Evolutionary conservation across 2,888 invertebrate species (phyloP), one percentile per base, ranked within the genome.

Genomic region (Eristalinus aeneus): DNA sequence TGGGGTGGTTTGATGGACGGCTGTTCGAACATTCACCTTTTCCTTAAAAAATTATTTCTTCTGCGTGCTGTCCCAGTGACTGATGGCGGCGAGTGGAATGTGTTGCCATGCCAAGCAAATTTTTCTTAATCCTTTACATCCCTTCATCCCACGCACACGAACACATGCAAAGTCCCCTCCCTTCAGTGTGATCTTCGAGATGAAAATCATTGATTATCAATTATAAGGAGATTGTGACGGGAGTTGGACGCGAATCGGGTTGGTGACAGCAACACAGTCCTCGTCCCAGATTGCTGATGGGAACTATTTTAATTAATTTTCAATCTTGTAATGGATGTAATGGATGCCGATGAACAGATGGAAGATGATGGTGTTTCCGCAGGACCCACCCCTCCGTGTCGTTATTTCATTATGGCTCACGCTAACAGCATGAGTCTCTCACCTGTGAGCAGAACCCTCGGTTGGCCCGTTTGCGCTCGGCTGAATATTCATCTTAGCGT

Each of bases 271-370:
- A 39, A 67, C 68, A 71, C 68, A n/a, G 61, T 23, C 65, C 68
- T 27, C 61, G 60, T 46, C 22, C 58, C 32, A 71, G 79, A 72
- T 79, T 72, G 65, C 74, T 71, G 71, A 79, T 84, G 84, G 65
- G 65, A 79, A 84, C 63, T 84, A 84, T 84, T 84, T 84, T 84
- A 84, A 84, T 84, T 84, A 84, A 84, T 79, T 84, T 84, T 79
- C 79, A 75, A 84, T 84, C 75, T 79, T 79, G 61, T 71, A 71
- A 10, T 79, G 56, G 54, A 39, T 79, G 61, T 71, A 71, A 10
- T 79, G 56, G 54, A 39, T 71, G 23, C 56, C 46, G 63, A 76
- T 11, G 12, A 64, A 23, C 22, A 58, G 56, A 27, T 23, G 20
- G 1, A 53, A 53, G 34, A 11, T 10, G 22, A 10, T 22, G 64